phyloP scores from a whole-genome alignment of 2,888 invertebrate genomes.

The Rosalia funebris region DNA sequence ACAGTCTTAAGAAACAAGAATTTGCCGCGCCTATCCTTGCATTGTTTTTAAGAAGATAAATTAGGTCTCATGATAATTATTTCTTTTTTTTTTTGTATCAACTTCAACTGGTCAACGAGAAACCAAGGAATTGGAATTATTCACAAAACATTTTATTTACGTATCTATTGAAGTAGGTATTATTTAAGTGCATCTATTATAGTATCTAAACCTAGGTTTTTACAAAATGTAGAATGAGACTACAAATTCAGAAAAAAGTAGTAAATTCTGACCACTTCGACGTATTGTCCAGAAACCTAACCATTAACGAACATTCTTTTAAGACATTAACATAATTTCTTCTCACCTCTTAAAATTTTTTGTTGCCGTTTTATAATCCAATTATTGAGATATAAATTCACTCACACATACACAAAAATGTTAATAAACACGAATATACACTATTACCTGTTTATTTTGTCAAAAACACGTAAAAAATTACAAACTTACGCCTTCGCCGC shows the following conservation, averaged over 20 bases:
- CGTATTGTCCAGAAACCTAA: too few relatives aligned
- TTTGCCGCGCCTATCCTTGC: conserved; percentile 45
- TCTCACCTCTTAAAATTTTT: conserved; percentile 17
- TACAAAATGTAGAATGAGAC: too few relatives aligned
- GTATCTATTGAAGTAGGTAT: too few relatives aligned
- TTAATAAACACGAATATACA: conserved; percentile 14
- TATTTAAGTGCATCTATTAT: too few relatives aligned
- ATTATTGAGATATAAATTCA: conserved; percentile 7
- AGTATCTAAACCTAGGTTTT: too few relatives aligned
- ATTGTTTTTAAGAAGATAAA: conserved; percentile 2
- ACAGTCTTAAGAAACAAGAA: conserved; percentile 38
- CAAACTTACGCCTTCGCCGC: conserved; percentile 19
- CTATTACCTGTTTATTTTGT: conserved; percentile 11
- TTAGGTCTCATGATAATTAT: neutral
- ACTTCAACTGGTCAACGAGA: too few relatives aligned
- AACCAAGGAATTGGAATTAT: too few relatives aligned
- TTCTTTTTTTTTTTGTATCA: too few relatives aligned
- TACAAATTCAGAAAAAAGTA: too few relatives aligned
- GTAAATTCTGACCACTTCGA: too few relatives aligned
- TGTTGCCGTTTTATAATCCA: conserved; percentile 22
- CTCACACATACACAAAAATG: conserved; percentile 6
- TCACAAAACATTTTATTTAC: too few relatives aligned
- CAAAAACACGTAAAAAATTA: conserved; percentile 28
- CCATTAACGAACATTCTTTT: conserved; percentile 17
- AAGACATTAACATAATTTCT: conserved; percentile 14